Evolutionary conservation across 1,140 invertebrate genomes (phyloP).

Genomic region (Oscheius sp.): DNA sequence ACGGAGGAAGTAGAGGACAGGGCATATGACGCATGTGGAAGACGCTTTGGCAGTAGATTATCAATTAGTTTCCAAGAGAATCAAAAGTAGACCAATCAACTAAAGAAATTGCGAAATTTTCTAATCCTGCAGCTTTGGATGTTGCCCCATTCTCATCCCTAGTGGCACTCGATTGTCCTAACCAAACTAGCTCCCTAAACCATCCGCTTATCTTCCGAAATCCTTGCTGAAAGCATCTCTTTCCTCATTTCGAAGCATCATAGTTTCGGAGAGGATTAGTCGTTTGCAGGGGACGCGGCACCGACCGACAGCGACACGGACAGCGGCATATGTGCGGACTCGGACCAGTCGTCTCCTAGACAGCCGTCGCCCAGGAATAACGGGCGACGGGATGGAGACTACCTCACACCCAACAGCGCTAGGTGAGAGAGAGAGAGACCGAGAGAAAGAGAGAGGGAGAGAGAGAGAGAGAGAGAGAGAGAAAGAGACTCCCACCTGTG

Average conservation of each 20-base stretch:
- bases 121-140: no score
- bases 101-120: no score
- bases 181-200: no score
- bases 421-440: background rate
- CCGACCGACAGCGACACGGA: constrained; percentile 30
- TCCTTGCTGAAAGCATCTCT: no score
- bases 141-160: no score
- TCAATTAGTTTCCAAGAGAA: background rate
- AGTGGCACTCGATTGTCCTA: no score
- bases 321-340: constrained; percentile 34
- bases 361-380: constrained; percentile 1
- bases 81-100: no score
- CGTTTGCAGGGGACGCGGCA: background rate
- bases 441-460: background rate
- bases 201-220: no score
- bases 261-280: background rate
- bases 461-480: background rate
- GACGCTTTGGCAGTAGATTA: background rate
- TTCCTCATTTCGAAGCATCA: background rate
- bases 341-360: constrained; percentile 26
- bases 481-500: background rate
- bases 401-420: constrained; percentile 3
- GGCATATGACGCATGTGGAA: background rate
- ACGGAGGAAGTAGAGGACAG: no score
- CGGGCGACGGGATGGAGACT: background rate